Evolutionary conservation across 1,140 invertebrate species (phyloP), one percentile per base, ranked within the genome.

Genomic region (Bombus breviceps): DNA sequence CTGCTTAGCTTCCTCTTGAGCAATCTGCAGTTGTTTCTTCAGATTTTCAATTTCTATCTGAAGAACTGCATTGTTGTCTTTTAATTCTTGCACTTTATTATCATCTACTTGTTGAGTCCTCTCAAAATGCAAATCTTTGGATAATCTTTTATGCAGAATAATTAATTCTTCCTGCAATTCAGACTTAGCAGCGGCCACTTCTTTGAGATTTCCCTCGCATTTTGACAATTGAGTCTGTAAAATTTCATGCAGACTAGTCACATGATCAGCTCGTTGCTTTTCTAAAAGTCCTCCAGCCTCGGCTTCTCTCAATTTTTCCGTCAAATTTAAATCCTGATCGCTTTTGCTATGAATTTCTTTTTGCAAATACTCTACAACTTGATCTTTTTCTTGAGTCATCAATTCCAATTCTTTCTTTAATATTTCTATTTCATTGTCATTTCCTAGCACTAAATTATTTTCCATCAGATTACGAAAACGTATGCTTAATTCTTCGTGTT

Each of bases 211-310:
- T 34, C 92, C 92, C 82, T 96, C 94, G 13, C 89, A 93, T 84
- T 95, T 95, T 12, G 91, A 80, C n/a, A 95, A 79, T 81, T 95
- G 94, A 34, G 92, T 93, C 89, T 94, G 94, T n/a, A 94, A 92
- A 43, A 95, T 92, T 82, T 94, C 93, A 32, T 94, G 93, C 64
- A 95, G 87, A 80, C 93, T 95, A 8, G 72, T 69, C 53, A 89
- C 78, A 6, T 89, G 89, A 71, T 92, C 88, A 28, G 86, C 95
- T 39, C 95, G 90, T 88, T 95, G 95, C 47, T 90, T 92, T 83
- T 95, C 95, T 0, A 88, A 88, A 10, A 94, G 81, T 81, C 93
- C 92, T 28, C 93, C 93, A 1, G 92, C 86, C 83, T 93, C 69
- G 3, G 72, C 66, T 39, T 90, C 83, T 39, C 79, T 89, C 34